Percentiles rank a stretch among this genome's conserved stretches.
Evolutionary conservation across 2,113 vertebrate species (phyloP).

Genomic region (Cichladusa arquata): DNA sequence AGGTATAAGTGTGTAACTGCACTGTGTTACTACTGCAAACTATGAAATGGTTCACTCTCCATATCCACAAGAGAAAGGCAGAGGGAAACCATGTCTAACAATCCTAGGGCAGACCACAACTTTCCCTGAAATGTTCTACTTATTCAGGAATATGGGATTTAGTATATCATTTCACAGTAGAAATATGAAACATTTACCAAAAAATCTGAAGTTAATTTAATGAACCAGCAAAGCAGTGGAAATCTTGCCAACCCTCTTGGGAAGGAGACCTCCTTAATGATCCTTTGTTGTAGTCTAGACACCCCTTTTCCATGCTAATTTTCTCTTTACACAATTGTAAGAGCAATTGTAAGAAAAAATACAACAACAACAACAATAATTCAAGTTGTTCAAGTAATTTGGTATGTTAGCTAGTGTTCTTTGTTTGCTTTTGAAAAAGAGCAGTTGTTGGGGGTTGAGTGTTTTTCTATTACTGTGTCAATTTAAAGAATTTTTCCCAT

Average conservation of each 20-base stretch:
- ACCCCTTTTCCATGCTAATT: background rate
- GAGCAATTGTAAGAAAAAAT: background rate
- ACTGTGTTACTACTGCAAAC: background rate
- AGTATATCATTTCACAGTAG: background rate
- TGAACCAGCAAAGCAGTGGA: background rate
- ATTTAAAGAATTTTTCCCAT: too few relatives aligned
- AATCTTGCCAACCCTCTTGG: background rate
- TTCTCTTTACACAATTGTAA: background rate
- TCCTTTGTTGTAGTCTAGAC: background rate
- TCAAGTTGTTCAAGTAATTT: background rate
- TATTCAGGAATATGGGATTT: background rate
- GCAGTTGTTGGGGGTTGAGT: too few relatives aligned
- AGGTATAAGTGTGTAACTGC: rapidly evolving
- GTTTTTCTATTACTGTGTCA: too few relatives aligned
- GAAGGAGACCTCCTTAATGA: background rate
- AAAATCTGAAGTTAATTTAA: background rate
- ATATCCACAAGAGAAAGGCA: background rate
- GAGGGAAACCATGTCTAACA: background rate
- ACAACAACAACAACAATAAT: background rate
- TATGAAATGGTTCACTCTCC: background rate
- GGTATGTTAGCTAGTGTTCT: background rate
- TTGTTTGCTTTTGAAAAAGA: background rate
- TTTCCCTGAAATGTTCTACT: background rate
- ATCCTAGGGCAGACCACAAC: background rate
- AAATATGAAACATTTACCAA: background rate